phyloP scores from a whole-genome alignment of 1,140 invertebrate genomes.

The Atta cephalotes region DNA sequence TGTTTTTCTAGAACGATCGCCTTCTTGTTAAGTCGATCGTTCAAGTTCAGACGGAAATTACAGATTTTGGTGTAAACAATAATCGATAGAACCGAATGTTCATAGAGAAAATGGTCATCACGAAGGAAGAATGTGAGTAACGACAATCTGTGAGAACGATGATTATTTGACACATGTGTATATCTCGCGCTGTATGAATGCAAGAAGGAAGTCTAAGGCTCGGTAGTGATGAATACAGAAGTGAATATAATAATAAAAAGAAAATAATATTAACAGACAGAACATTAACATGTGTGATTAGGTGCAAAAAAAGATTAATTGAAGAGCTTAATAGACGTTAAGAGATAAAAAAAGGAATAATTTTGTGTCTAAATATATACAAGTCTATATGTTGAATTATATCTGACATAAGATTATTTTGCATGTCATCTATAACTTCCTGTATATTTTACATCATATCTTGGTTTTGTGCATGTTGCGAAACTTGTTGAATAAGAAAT shows the following conservation, averaged over 20 bases:
- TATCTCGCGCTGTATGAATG: background rate
- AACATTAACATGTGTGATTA: background rate
- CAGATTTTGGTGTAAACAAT: constrained; percentile 15
- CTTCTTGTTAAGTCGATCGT: background rate
- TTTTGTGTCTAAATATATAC: background rate
- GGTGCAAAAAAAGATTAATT: background rate
- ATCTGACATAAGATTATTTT: constrained; percentile 19
- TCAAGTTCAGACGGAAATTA: background rate
- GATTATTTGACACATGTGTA: constrained; percentile 25
- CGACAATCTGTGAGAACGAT: background rate
- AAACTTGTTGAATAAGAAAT: background rate
- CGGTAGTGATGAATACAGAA: background rate
- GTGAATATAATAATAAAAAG: constrained; percentile 7
- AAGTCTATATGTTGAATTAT: background rate
- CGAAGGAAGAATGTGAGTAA: constrained; percentile 83
- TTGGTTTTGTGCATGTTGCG: background rate
- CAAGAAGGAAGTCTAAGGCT: background rate
- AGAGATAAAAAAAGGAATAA: background rate
- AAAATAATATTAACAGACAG: background rate
- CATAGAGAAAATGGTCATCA: constrained; percentile 77
- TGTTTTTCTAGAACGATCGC: constrained; percentile 6
- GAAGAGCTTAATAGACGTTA: background rate
- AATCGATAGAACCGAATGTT: constrained; percentile 6
- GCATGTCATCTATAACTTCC: background rate
- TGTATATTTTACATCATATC: background rate